Conservation (phyloP, 1,140 invertebrate species). For the Bemisia tabaci region DNA sequence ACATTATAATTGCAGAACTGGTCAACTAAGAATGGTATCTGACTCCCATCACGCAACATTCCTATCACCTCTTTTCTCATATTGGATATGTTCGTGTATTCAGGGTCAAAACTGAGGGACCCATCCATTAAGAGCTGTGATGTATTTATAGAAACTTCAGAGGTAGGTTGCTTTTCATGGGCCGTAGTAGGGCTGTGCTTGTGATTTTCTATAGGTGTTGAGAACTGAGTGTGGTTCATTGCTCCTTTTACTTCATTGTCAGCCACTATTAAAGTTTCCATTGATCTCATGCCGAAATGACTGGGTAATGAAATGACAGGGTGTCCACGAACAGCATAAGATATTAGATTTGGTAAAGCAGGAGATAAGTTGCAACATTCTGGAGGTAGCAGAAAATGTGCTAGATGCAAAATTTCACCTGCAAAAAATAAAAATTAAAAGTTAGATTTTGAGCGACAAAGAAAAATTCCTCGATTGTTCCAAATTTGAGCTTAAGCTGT, state of each 20-base stretch:
- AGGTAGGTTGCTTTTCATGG: not conserved
- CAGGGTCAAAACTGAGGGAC: not conserved
- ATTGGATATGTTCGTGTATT: not conserved
- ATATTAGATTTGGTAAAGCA: conserved; percentile 62
- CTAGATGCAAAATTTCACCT: conserved; percentile 71
- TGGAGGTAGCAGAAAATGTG: conserved; percentile 65
- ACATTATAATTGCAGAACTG: not conserved
- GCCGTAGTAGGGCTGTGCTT: not conserved
- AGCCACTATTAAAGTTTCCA: not conserved
- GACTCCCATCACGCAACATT: not conserved
- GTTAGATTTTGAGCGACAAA: not conserved
- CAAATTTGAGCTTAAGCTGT: not conserved
- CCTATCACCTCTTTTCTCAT: not conserved
- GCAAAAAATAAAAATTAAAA: conserved; percentile 16
- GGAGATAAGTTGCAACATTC: conserved; percentile 71
- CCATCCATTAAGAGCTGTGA: not conserved
- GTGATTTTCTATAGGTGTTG: not conserved
- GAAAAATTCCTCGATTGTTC: no score
- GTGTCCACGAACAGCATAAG: conserved; percentile 54
- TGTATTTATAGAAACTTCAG: not conserved
- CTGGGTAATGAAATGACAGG: conserved; percentile 8
- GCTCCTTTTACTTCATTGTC: not conserved
- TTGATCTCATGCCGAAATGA: not conserved
- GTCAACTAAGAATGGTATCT: not conserved
- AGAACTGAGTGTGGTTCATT: not conserved